These are phyloP conservation scores for Polyommatus icarus DNA, from an alignment of 2,888 invertebrate genomes.

Conservation along the genomic window DNA sequence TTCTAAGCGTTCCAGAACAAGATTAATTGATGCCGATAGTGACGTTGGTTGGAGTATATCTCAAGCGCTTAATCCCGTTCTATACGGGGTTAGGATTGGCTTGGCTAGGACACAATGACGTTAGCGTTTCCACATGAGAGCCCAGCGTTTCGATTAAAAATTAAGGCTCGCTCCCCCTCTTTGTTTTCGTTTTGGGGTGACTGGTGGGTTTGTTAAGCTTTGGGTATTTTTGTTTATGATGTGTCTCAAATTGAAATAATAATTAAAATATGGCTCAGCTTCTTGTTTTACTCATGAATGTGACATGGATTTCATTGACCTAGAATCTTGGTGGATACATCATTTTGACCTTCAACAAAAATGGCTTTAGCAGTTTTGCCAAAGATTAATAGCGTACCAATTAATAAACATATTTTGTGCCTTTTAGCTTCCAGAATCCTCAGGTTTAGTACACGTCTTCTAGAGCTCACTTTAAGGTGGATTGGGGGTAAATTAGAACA, in stretches of 20 bases:
- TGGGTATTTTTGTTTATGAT: background rate
- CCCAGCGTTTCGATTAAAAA: slow-evolving; percentile 15
- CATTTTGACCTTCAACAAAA: too few relatives aligned
- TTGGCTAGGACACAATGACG: slow-evolving; percentile 23
- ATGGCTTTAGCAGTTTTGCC: too few relatives aligned
- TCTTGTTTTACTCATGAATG: background rate
- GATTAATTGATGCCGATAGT: slow-evolving; percentile 24
- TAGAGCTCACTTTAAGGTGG: slow-evolving; percentile 62
- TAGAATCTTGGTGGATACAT: too few relatives aligned
- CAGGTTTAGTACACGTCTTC: slow-evolving; percentile 79
- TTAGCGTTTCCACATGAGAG: slow-evolving; percentile 25
- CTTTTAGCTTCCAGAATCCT: slow-evolving; percentile 32
- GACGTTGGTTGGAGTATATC: background rate
- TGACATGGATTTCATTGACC: too few relatives aligned
- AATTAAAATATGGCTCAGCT: background rate
- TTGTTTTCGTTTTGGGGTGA: background rate
- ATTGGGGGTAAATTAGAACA: too few relatives aligned
- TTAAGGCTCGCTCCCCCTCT: background rate
- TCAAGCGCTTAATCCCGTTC: slow-evolving; percentile 17
- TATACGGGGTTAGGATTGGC: slow-evolving; percentile 12
- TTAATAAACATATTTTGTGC: too few relatives aligned
- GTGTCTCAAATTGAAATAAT: too few relatives aligned
- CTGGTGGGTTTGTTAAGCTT: background rate
- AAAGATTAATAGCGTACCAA: too few relatives aligned
- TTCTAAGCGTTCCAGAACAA: background rate